Evolutionary conservation across 2,888 invertebrate genomes (phyloP), one percentile per base, ranked within the genome.

Genomic region (Melinaea menophilus): DNA sequence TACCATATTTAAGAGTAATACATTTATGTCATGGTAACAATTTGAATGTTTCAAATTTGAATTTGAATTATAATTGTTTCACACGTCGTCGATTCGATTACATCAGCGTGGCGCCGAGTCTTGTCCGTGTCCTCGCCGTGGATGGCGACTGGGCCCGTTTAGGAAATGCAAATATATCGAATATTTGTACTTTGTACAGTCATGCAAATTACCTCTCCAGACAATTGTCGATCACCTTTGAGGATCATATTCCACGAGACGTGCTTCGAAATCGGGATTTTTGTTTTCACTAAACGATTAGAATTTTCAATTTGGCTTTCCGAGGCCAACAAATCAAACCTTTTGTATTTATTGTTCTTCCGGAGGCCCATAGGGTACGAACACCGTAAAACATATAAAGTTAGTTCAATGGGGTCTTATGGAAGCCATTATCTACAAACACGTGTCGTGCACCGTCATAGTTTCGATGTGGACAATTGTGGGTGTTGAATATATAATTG

Each of bases 161-260:
- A 78, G 80, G 86, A 77, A 85, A 88, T 88, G 87, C 81, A 85
- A 88, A 89, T 88, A 86, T 81, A 76, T 80, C 81, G 82, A 85
- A 83, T 83, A 77, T 80, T 74, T 77, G 73, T 75, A 77, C 80
- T 79, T 77, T 74, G 75, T 79, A 78, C 78, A 76, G 75, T 74
- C 78, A 88, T 88, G 83, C 87, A 84, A 88, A 88, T 86, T 78
- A 79, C 79, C 77, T 86, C 86, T 84, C 83, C 77, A 75, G 79
- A 79, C 86, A 80, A 89, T 89, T 90, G 88, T 89, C 82, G 78
- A 73, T 74, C 80, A 86, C 84, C 88, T 85, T 88, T 87, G 85
- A 79, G 80, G 83, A 83, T 83, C 80, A 79, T 76, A 77, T 74
- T 76, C 73, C 74, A 66, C 68, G 66, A 76, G 68, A 86, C 88